Percentiles rank a stretch among this genome's conserved stretches.
These are phyloP conservation scores for Mythimna loreyi DNA, from an alignment of 2,888 invertebrate genomes.

Conservation along the genomic window DNA sequence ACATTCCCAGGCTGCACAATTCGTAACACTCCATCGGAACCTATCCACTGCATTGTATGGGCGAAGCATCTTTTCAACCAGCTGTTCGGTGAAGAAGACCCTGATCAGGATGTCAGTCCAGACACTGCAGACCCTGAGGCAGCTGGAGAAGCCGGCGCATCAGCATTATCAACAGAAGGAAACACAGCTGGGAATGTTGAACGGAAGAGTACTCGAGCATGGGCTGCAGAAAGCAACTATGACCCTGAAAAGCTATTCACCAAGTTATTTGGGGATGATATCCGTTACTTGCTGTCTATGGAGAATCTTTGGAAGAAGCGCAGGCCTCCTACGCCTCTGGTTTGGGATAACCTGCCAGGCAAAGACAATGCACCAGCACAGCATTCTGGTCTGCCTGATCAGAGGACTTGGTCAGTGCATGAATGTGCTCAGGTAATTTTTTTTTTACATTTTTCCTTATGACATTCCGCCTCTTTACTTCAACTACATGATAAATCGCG, in stretches of 20 bases:
- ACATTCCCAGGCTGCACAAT: constrained; percentile 99
- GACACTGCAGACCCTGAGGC: constrained; percentile 99
- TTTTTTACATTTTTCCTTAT: neutral
- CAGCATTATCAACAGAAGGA: constrained; percentile 89
- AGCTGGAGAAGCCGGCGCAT: constrained; percentile 92
- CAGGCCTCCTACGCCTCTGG: constrained; percentile 95
- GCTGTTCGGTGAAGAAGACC: constrained; percentile 98
- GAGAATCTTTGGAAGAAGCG: constrained; percentile 98
- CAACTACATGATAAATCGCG: no score
- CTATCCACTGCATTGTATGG: constrained; percentile 99
- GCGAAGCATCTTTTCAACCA: constrained; percentile 99
- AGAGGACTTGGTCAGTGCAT: constrained; percentile 94
- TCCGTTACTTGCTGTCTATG: constrained; percentile 98
- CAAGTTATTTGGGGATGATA: constrained; percentile 98
- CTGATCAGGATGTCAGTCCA: constrained; percentile 99
- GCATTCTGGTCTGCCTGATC: constrained; percentile 92
- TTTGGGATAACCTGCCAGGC: constrained; percentile 92
- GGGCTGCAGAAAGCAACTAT: constrained; percentile 96
- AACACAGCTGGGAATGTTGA: constrained; percentile 89
- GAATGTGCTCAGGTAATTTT: constrained; percentile 92
- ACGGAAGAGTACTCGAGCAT: constrained; percentile 94
- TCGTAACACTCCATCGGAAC: constrained; percentile 99
- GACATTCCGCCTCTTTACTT: no score
- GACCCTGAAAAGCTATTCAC: constrained; percentile 96
- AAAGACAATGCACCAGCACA: constrained; percentile 85